phyloP scores from a whole-genome alignment of 2,797 vertebrate species.

The Dermochelys coriacea region DNA sequence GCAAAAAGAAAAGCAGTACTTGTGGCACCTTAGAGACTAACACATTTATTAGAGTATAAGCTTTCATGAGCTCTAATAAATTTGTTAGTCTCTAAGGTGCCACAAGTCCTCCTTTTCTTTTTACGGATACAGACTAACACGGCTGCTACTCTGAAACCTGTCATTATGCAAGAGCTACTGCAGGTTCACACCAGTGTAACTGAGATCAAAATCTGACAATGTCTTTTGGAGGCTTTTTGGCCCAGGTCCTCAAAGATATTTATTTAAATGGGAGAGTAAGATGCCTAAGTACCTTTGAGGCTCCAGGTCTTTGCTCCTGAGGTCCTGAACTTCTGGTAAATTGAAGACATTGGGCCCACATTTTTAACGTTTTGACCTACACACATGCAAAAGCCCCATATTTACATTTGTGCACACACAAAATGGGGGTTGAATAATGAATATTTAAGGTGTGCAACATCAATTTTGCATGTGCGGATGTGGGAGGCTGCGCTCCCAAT shows the following conservation, averaged over 20 bases:
- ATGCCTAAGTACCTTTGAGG: background rate
- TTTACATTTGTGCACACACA: background rate
- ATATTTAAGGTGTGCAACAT: background rate
- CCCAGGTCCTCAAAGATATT: background rate
- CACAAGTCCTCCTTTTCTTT: too few relatives aligned
- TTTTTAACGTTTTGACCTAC: background rate
- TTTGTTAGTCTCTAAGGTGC: too few relatives aligned
- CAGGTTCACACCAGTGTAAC: background rate
- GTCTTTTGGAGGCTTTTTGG: background rate
- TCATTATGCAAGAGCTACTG: background rate
- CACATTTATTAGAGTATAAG: too few relatives aligned
- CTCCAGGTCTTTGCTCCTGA: background rate
- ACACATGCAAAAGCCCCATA: background rate
- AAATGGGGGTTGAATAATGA: background rate
- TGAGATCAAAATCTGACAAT: background rate
- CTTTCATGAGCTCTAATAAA: too few relatives aligned
- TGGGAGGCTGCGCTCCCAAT: background rate
- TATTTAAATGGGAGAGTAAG: background rate
- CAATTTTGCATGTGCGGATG: background rate
- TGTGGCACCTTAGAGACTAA: too few relatives aligned
- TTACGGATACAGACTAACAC: too few relatives aligned
- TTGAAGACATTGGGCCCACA: background rate
- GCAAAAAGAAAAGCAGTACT: too few relatives aligned
- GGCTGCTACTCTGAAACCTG: too few relatives aligned
- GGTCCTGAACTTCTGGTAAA: background rate